Conservation (phyloP, 1,140 invertebrate species). For the Sweltsa coloradensis region DNA sequence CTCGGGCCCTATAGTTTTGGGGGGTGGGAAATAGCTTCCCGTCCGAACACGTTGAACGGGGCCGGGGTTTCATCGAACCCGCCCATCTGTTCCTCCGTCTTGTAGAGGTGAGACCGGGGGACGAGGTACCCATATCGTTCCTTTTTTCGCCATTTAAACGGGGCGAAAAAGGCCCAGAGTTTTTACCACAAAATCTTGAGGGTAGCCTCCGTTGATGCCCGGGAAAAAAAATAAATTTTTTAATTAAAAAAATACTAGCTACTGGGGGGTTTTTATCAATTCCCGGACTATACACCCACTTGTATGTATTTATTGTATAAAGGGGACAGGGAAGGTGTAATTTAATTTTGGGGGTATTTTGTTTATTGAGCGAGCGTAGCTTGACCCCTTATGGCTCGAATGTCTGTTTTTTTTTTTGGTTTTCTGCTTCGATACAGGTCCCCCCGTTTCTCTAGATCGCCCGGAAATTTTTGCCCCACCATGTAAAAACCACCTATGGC, state of each 20-base stretch:
- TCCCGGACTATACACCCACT: no score
- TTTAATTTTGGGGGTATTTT: no score
- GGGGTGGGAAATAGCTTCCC: constrained; percentile 61
- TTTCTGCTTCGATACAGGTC: no score
- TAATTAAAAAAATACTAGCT: constrained; percentile 8
- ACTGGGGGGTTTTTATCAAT: no score
- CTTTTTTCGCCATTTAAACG: constrained; percentile 65
- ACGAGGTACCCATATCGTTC: constrained; percentile 67
- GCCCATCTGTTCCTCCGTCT: constrained; percentile 60
- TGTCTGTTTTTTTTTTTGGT: no score
- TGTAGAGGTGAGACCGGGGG: constrained; percentile 68
- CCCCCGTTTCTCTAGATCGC: no score
- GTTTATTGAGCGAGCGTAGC: no score
- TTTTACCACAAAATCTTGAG: constrained; percentile 62
- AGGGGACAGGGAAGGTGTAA: no score
- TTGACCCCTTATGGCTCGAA: no score
- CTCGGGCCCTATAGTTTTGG: constrained; percentile 70
- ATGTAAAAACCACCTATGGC: no score
- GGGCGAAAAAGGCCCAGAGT: constrained; percentile 61
- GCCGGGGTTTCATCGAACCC: constrained; percentile 76
- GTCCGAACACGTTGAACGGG: constrained; percentile 62
- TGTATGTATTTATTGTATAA: no score
- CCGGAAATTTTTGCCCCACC: no score
- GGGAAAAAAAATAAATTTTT: constrained; percentile 14
- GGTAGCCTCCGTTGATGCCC: constrained; percentile 61